Percentiles rank a stretch among this genome's conserved stretches.
phyloP scores from a whole-genome alignment of 2,888 invertebrate species.

The Esperia sulphurella region DNA sequence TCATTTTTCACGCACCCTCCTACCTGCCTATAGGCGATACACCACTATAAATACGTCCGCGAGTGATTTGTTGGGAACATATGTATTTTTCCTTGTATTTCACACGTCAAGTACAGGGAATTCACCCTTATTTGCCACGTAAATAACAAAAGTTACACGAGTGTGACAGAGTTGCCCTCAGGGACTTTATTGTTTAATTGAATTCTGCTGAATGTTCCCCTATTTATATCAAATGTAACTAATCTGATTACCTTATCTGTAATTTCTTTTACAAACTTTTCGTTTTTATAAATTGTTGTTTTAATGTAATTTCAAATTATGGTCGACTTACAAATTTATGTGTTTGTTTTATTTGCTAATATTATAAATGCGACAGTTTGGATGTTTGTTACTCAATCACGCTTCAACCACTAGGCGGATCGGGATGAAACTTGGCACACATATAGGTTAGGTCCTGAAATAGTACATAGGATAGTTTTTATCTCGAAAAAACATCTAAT shows the following conservation, averaged over 20 bases:
- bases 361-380: too few species aligned
- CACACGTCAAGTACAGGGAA: conserved; percentile 23
- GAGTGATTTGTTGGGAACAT: conserved; percentile 30
- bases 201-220: not conserved
- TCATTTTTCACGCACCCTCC: conserved; percentile 20
- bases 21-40: conserved; percentile 10
- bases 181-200: not conserved
- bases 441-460: too few species aligned
- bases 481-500: too few species aligned
- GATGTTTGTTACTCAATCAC: too few species aligned
- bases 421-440: too few species aligned
- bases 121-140: conserved; percentile 3
- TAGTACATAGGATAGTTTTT: too few species aligned
- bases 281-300: not conserved
- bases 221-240: not conserved
- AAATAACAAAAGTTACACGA: too few species aligned
- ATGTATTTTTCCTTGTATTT: conserved; percentile 16
- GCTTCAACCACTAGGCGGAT: too few species aligned
- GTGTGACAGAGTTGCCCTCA: too few species aligned
- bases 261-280: too few species aligned
- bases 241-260: not conserved
- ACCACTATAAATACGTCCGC: conserved; percentile 23
- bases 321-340: too few species aligned
- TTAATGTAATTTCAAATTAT: not conserved
- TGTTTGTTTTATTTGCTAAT: too few species aligned